Base-by-base conservation (phyloP, 2,797 vertebrate genomes). In the Eutrigla gurnardus region DNA sequence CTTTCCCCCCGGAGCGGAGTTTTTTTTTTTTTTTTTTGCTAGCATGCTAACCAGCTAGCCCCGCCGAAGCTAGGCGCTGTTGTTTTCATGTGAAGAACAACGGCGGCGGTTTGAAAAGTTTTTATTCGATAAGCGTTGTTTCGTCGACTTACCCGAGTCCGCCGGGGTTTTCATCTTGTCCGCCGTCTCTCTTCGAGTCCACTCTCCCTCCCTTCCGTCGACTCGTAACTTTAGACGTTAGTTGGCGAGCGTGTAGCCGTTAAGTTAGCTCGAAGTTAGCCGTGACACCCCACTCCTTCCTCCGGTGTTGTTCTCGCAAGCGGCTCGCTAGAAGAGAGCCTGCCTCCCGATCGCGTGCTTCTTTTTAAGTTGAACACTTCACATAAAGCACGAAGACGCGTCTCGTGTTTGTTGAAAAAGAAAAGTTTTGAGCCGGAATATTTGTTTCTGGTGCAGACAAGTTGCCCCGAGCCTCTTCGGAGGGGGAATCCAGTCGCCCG, bases 131-230 rank as follows among this genome's bases (percentile, higher is more conserved):
- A 65, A 45, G 40, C 5, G 54, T 5, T 5, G 55, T 2, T 33
- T 2, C 15, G 35, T 62, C 2, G 15, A 85, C 94, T 94, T 64
- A 95, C 95, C 95, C 85, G 93, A 42, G 5, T 95, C 94, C 4
- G 88, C 78, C 82, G 93, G 89, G 91, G 95, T 95, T 82, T 95
- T 95, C 95, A 95, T 95, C 73, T 74, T 74, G 10, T 81, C 69
- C 2, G 76, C 33, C 40, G 85, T 80, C 60, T 68, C 82, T 71
- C 75, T 77, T 78, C 77, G 9, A 42, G 25, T 25, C 70, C 70
- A 82, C 88, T 86, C 80, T 86, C 46, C 65, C 25, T 25, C 25
- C 25, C 25, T 25, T 25, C 78, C 79, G 83, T 81, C 75, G 88
- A 67, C 59, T 62, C 59, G 80, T 72, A 93, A 92, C 87, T 92